Evolutionary conservation across 2,113 vertebrate genomes (phyloP), one percentile per base, ranked within the genome.

Genomic region (Orthonyx spaldingii): DNA sequence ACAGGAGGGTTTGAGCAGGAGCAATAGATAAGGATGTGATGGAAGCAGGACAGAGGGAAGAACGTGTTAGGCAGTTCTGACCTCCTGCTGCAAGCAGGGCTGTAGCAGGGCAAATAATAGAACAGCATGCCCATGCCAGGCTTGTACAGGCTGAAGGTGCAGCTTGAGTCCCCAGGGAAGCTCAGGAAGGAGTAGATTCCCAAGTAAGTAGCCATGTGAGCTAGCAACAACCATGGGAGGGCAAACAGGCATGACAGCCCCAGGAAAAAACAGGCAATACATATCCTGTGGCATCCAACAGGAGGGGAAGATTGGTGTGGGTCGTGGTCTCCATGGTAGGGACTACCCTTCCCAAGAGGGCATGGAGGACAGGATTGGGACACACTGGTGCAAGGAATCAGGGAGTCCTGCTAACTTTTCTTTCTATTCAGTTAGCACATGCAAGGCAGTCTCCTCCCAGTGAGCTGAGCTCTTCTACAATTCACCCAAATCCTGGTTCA

Each of bases 41-140:
- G 35, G 39, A 56, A 72, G 50, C 42, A 72, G 64, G 71, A 39
- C 53, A 52, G 61, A 49, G 44, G 17, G 37, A 84, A 78, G 63
- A 79, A 70, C 0, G 0, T 16, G 27, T 61, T 60, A 50, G 50
- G 35, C 21, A 47, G 35, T 60, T 91, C 78, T 83, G 81, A 64
- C 53, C 44, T 74, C 35, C 77, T 87, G 87, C 87, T 91, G 85
- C 60, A 35, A 83, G 66, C 63, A 75, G 55, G 53, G 75, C 75
- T 59, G 83, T 28, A 52, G 60, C 56, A 68, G 52, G 52, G 47
- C 56, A 63, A 71, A 52, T 41, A 61, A 33, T 42, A 41, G 46
- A 69, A 63, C 20, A 50, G 39, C 72, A 47, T 69, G 87, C 52
- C n/a, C 14, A 17, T 10, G 50, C 39, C 35, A 66, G 46, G 27